A percentile compares a stretch with the other conserved stretches of the same genome.
Conservation (phyloP, 1,140 invertebrate genomes). For the Cheumatopsyche charites region DNA sequence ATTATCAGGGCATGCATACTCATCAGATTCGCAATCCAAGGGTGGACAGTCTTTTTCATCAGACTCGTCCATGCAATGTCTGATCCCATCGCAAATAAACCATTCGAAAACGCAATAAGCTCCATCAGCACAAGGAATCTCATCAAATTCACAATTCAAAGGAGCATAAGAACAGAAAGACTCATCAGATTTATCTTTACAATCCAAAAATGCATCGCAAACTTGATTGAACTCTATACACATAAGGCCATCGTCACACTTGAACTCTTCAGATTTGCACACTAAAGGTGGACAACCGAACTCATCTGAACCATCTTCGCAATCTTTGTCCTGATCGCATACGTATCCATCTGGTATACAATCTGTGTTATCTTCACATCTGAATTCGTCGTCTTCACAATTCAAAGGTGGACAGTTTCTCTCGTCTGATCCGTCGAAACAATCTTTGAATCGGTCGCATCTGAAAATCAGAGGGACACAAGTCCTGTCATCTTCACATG, state of each 20-base stretch:
- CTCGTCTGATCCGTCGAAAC: background rate
- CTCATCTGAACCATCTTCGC: conserved; percentile 61
- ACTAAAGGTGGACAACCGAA: background rate
- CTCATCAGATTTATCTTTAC: background rate
- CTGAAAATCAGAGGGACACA: background rate
- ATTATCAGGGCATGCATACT: background rate
- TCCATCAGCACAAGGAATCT: too few relatives aligned
- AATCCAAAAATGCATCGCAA: background rate
- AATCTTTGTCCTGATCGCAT: conserved; percentile 77
- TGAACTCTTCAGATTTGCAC: background rate
- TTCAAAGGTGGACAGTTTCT: background rate
- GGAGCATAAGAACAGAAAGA: conserved; percentile 50
- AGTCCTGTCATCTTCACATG: background rate
- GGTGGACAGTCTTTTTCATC: background rate
- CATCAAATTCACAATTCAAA: too few relatives aligned
- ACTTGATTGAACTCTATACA: background rate
- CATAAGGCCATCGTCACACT: background rate
- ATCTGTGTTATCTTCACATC: conserved; percentile 57
- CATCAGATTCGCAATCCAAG: background rate
- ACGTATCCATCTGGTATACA: conserved; percentile 75
- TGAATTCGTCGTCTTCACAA: conserved; percentile 52
- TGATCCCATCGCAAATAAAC: too few relatives aligned
- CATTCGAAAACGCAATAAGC: too few relatives aligned
- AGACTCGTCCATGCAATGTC: too few relatives aligned
- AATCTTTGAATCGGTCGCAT: background rate